Percentiles rank a stretch among this genome's conserved stretches.
Conservation (phyloP, 2,113 vertebrate species). For the Harpagus bidentatus region DNA sequence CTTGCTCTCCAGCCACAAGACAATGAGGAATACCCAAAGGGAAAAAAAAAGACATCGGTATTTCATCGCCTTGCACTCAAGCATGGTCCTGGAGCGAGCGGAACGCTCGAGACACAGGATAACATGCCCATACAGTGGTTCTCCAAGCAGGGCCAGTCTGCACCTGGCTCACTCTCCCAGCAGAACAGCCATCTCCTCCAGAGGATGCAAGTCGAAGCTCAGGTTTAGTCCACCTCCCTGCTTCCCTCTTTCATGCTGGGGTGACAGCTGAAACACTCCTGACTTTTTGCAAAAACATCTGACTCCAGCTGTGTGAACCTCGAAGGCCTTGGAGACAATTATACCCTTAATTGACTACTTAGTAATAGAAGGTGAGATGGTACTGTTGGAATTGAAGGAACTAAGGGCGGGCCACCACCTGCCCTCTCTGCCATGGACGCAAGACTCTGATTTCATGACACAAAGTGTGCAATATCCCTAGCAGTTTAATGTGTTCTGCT, state of each 20-base stretch:
- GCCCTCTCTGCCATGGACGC: neutral
- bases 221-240: neutral
- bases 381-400: neutral
- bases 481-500: neutral
- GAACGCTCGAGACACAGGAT: neutral
- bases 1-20: neutral
- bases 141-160: neutral
- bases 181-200: neutral
- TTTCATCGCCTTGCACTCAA: neutral
- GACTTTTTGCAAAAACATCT: neutral
- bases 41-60: neutral
- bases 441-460: neutral
- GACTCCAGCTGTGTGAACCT: neutral
- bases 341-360: neutral
- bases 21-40: neutral
- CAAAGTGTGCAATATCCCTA: neutral
- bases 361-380: neutral
- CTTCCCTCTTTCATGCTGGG: neutral
- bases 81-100: neutral
- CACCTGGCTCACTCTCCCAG: neutral
- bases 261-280: neutral
- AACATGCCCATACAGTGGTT: neutral
- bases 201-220: rapidly evolving
- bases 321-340: neutral
- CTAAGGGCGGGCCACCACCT: neutral